Evolutionary conservation across 2,113 vertebrate genomes (phyloP).

Genomic region (Chaetura pelagica): DNA sequence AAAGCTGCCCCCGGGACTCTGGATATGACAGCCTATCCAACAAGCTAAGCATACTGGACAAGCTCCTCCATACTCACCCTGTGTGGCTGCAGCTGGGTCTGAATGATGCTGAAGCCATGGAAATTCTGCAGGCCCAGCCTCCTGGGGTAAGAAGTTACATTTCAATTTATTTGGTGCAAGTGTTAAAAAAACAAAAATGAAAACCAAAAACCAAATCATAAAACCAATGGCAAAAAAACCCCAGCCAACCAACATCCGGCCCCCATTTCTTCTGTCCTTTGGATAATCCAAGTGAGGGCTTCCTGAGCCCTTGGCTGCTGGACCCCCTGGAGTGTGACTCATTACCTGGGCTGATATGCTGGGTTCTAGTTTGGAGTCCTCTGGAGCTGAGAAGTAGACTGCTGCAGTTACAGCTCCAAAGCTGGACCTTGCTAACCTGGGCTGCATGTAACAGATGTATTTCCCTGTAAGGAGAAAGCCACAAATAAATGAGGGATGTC

Average conservation of each 20-base stretch:
- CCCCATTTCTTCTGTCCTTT: not conserved
- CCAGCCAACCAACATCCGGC: not conserved
- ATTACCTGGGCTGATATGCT: rapidly evolving
- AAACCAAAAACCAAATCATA: not conserved
- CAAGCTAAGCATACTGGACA: slow-evolving; percentile 90
- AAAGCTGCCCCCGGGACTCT: slow-evolving; percentile 82
- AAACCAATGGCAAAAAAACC: not conserved
- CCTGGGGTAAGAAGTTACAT: slow-evolving; percentile 83
- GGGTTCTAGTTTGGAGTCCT: not conserved
- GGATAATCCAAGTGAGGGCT: not conserved
- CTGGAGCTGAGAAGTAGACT: not conserved
- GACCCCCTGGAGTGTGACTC: not conserved
- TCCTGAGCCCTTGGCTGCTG: not conserved
- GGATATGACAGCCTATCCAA: slow-evolving; percentile 88
- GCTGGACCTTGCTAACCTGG: not conserved
- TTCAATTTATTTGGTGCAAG: not conserved
- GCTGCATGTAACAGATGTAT: not conserved
- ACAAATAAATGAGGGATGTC: not conserved
- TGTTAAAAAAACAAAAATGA: not conserved
- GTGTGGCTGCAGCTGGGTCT: slow-evolving; percentile 90
- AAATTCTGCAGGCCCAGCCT: slow-evolving; percentile 83
- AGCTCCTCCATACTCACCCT: slow-evolving; percentile 88
- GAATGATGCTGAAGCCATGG: slow-evolving; percentile 81
- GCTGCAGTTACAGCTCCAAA: not conserved
- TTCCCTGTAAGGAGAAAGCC: not conserved